Conservation (phyloP, 2,797 vertebrate genomes). For the Xenops minutus region DNA sequence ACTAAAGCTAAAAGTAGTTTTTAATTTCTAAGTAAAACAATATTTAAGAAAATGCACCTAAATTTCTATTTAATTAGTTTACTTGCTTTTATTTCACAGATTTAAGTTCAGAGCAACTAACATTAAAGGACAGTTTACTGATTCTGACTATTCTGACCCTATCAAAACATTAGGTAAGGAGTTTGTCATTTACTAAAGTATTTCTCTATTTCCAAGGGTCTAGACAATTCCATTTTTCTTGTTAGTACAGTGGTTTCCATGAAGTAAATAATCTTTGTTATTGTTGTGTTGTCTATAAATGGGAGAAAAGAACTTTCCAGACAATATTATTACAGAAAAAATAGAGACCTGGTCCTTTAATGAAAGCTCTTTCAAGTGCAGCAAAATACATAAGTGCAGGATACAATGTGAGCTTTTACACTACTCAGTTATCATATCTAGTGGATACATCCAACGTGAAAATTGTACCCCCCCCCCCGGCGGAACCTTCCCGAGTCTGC, state of each 20-base stretch:
- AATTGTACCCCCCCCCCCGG: no score
- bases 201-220: background rate
- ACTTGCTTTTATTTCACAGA: slow-evolving; percentile 75
- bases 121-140: slow-evolving; percentile 88
- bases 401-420: no score
- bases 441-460: no score
- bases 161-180: slow-evolving; percentile 89
- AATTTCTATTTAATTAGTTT: background rate
- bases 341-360: no score
- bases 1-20: background rate
- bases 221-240: background rate
- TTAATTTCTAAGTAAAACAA: background rate
- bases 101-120: slow-evolving; percentile 98
- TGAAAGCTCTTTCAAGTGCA: no score
- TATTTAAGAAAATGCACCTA: background rate
- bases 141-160: slow-evolving; percentile 91
- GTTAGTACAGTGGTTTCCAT: background rate
- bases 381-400: no score
- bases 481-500: no score
- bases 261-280: background rate
- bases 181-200: background rate
- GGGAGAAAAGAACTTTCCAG: no score
- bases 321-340: no score
- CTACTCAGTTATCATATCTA: no score
- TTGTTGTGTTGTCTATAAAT: background rate